Conservation (phyloP, 1,140 invertebrate genomes). For the Mizuhopecten yessoensis region DNA sequence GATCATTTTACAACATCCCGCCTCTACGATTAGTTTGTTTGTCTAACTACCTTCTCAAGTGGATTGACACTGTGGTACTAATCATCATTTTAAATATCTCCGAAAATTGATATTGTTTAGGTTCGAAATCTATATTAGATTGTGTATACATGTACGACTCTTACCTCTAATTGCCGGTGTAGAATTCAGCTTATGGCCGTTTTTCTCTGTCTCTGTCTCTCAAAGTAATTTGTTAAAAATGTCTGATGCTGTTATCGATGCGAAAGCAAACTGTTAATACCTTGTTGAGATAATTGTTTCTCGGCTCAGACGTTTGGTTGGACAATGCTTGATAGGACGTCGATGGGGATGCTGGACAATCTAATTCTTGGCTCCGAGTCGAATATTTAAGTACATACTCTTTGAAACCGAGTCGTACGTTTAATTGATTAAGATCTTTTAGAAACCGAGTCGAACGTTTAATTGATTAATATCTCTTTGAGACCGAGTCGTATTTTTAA, state of each 20-base stretch:
- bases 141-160: background rate
- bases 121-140: background rate
- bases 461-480: too few relatives aligned
- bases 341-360: too few relatives aligned
- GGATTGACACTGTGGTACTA: too few relatives aligned
- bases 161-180: background rate
- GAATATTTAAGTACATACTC: too few relatives aligned
- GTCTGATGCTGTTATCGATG: background rate
- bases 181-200: background rate
- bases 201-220: background rate
- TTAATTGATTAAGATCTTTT: too few relatives aligned
- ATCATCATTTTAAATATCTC: background rate
- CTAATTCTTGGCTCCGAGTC: too few relatives aligned
- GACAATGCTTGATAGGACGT: too few relatives aligned
- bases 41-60: background rate
- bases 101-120: background rate
- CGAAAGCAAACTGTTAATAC: background rate
- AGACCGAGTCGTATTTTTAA: too few relatives aligned
- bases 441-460: too few relatives aligned
- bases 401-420: too few relatives aligned
- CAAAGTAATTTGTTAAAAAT: background rate
- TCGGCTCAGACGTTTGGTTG: background rate
- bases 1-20: background rate
- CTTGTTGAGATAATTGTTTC: background rate
- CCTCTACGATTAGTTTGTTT: background rate